Evolutionary conservation across 2,797 vertebrate species (phyloP).

Genomic region (Ceyx erithaca): DNA sequence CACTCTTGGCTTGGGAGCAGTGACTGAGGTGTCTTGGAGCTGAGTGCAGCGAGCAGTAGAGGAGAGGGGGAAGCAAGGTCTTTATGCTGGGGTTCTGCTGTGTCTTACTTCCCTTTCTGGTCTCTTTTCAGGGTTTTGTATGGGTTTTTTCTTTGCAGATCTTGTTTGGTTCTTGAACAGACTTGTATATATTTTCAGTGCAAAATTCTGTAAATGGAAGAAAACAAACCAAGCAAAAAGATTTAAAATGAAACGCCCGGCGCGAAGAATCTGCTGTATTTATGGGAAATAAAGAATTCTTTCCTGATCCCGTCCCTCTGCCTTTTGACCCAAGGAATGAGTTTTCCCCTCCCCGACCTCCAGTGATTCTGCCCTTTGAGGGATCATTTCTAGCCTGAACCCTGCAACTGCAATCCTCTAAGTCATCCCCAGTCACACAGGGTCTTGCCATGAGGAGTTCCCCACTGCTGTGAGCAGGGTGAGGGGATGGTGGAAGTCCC

Average conservation of each 20-base stretch:
- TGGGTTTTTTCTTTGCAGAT: conserved; percentile 65
- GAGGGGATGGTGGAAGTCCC: conserved; percentile 20
- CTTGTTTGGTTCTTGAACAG: conserved; percentile 73
- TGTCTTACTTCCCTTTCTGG: conserved; percentile 63
- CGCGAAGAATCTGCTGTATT: conserved; percentile 74
- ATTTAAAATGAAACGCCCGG: conserved; percentile 56
- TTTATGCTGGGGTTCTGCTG: conserved; percentile 32
- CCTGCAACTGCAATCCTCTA: neutral
- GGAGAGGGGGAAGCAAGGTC: conserved; percentile 38
- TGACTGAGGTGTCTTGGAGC: neutral
- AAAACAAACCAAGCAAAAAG: neutral
- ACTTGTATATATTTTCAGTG: conserved; percentile 74
- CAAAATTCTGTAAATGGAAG: conserved; percentile 69
- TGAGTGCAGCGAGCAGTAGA: neutral
- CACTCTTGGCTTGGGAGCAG: neutral
- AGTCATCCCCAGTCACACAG: accelerated
- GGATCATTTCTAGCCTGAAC: neutral
- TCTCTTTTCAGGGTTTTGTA: conserved; percentile 72
- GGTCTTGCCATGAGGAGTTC: neutral
- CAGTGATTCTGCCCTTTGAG: accelerated
- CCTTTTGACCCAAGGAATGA: neutral
- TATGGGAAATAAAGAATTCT: conserved; percentile 77
- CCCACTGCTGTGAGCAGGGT: neutral
- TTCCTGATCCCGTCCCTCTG: conserved; percentile 36
- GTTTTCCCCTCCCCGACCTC: neutral